Evolutionary conservation across 2,888 invertebrate genomes (phyloP).

Genomic region (Pycnomerus fuliginosus): DNA sequence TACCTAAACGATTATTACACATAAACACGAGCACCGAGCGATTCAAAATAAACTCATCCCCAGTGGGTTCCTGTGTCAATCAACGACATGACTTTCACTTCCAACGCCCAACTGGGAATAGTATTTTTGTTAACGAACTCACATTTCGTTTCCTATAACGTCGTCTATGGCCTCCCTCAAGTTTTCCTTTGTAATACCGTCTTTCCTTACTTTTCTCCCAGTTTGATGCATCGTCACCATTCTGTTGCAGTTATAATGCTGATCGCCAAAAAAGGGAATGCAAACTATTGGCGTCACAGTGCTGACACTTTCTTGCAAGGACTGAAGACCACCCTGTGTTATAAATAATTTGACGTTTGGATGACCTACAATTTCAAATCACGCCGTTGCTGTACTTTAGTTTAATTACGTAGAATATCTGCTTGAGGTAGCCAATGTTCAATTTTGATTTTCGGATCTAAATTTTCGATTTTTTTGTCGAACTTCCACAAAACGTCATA

Average conservation of each 20-base stretch:
- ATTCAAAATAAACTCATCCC: too few species aligned
- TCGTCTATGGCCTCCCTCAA: constrained; percentile 8
- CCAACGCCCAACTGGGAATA: too few species aligned
- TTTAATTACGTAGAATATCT: too few species aligned
- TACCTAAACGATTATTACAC: constrained; percentile 2
- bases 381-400: constrained; percentile 7
- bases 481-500: constrained; percentile 28
- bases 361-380: constrained; percentile 5
- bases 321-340: constrained; percentile 19
- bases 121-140: too few species aligned
- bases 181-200: constrained; percentile 5
- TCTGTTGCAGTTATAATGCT: constrained; percentile 12
- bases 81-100: too few species aligned
- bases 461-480: too few species aligned
- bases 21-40: too few species aligned
- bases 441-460: too few species aligned
- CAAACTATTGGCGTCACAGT: constrained; percentile 10
- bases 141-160: constrained; percentile 6
- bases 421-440: too few species aligned
- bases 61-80: neutral
- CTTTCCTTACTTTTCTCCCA: neutral
- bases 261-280: constrained; percentile 17
- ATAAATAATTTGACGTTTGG: constrained; percentile 18
- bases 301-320: constrained; percentile 9
- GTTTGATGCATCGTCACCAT: too few species aligned